Percentiles rank a stretch among this genome's conserved stretches.
Conservation (phyloP, 2,113 vertebrate species). For the Stegostoma tigrinum region DNA sequence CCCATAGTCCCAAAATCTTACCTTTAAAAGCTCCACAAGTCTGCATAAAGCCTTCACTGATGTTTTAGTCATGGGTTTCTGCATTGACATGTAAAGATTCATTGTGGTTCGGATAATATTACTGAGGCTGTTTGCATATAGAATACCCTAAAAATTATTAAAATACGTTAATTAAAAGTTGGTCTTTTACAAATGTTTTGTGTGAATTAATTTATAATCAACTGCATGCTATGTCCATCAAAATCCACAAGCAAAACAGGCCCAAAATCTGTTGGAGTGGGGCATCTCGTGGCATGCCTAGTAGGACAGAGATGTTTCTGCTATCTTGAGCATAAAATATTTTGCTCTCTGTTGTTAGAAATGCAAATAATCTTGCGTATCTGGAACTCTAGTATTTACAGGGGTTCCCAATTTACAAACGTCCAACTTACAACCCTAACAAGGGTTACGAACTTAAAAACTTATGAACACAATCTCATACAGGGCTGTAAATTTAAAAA, state of each 20-base stretch:
- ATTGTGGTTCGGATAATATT: slow-evolving; percentile 93
- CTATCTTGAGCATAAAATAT: not conserved
- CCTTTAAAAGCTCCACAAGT: slow-evolving; percentile 89
- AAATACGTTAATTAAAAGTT: not conserved
- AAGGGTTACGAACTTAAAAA: no score
- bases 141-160: slow-evolving; percentile 71
- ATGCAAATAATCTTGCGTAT: not conserved
- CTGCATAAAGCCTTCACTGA: slow-evolving; percentile 92
- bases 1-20: slow-evolving; percentile 43
- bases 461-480: no score
- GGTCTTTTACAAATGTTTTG: not conserved
- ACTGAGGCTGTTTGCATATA: slow-evolving; percentile 90
- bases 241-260: not conserved
- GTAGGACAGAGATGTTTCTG: not conserved
- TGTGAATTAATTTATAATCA: not conserved
- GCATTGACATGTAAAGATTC: slow-evolving; percentile 97
- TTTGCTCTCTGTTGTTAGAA: not conserved
- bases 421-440: no score
- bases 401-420: no score
- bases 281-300: not conserved
- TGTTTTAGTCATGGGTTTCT: slow-evolving; percentile 96
- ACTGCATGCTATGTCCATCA: not conserved
- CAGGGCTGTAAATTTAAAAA: no score
- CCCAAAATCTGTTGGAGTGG: not conserved
- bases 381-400: not conserved